Base-by-base conservation (phyloP, 2,888 invertebrate species). In the Epiblema foenella region DNA sequence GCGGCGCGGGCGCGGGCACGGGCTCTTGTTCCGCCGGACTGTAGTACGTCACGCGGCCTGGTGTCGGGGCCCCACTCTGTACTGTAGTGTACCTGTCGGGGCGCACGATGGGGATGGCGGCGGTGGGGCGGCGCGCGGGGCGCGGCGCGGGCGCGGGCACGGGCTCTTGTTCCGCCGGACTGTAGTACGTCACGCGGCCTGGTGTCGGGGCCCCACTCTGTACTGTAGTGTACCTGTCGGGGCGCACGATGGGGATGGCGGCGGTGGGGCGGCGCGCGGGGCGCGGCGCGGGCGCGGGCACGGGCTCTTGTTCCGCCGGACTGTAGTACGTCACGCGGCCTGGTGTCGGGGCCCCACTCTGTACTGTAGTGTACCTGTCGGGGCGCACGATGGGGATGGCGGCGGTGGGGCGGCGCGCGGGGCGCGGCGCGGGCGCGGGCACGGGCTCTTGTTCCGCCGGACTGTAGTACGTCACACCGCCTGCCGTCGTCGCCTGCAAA, bases 71-170 rank as follows among this genome's bases (percentile, higher is more conserved):
- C n/a, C n/a, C n/a, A n/a, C n/a, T n/a, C n/a, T n/a, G n/a, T n/a
- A n/a, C n/a, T n/a, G n/a, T n/a, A n/a, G 12, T 9, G 24, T 54
- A 57, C 57, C 57, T 57, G 57, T 57, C 57, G 33, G 57, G 57
- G 33, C 57, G 57, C 57, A 57, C 57, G 57, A 57, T 57, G 33
- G 57, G 57, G 15, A 57, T 57, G 57, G 57, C 57, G 57, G 57
- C 57, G 57, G 57, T 57, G 57, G 57, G 57, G 33, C 57, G 33
- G 33, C 57, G 57, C 57, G 33, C 33, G 8, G 57, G 17, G 33
- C 57, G 57, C 37, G 37, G 57, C 33, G 57, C 17, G 33, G 57
- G 57, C 17, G 24, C n/a, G 60, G 60, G 18, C 10, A 49, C 46
- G 11, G 49, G 60, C 49, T 46, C 60, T 17, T 62, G 60, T 29